Base-by-base conservation (phyloP, 2,888 invertebrate genomes). In the Thera obeliscata region DNA sequence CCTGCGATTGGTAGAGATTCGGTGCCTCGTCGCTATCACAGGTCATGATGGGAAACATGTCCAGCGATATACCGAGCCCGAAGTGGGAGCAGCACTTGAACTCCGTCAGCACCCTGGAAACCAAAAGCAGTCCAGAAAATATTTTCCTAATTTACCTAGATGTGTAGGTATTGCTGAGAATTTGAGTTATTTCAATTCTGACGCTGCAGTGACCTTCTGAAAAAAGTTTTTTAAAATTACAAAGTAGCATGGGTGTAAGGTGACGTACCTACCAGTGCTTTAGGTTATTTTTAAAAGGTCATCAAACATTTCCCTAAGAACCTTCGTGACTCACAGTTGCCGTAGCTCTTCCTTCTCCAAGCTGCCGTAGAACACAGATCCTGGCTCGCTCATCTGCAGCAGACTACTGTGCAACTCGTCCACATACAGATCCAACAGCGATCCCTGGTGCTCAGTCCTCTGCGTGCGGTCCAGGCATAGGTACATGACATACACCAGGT, bases 1-100 rank as follows among this genome's bases (percentile, higher is more conserved):
- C 94, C 78, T 94, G 93, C 52, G 93, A 89, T 70, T 94, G 94
- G 78, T 96, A 96, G 68, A 96, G 86, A 78, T 96, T 96, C 0
- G 96, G 96, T 0, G 96, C 96, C 79, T 96, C 95, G 63, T 95
- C 94, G 58, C 96, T 95, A 61, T 96, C 95, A 69, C 96, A 96
- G 0, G 95, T 96, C 81, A 94, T 95, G 58, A 96, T 96, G 0
- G 96, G 96, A 71, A 96, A 94, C 87, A 96, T 96, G 76, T 96
- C 96, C 72, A 96, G 78, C 0, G 96, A 95, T 8, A 95, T 85
- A 1, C 96, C 96, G 2, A 96, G 90, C 0, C 96, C 96, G 75
- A 96, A 96, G 56, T 94, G 94, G 6, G 95, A 94, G 76, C 95
- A 95, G 11, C 94, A 90, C 76, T 94, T 94, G 76, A 96, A 94